Base-by-base conservation (phyloP, 2,113 vertebrate genomes). In the Syngnathoides biaculeatus region DNA sequence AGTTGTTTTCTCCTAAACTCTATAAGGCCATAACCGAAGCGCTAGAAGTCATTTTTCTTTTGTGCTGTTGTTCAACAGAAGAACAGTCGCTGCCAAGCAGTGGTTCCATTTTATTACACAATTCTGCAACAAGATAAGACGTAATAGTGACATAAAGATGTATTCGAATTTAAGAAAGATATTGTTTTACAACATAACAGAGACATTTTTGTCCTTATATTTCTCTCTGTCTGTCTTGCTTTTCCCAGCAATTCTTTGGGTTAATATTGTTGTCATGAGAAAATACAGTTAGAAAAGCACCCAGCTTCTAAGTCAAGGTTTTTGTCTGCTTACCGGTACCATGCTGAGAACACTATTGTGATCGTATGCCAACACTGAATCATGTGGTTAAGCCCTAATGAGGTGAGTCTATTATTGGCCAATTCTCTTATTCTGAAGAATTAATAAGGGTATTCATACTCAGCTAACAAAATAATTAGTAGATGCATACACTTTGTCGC, bases 391-490 rank as follows among this genome's bases (percentile, higher is more conserved):
- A 15, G 19, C 42, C 52, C 53, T 65, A 64, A 74, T 61, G 57
- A 76, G 47, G 64, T 63, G 26, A 68, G 61, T 52, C 30, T 35
- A 15, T 79, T 56, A 48, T 19, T 17, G 38, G 22, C 2, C 22
- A 20, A 64, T 76, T 6, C 20, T 43, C 68, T 30, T 7, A 45
- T 60, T 61, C 38, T 24, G 27, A 60, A 19, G 0, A 68, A 45
- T 77, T 73, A 78, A 74, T 77, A 42, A 26, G 56, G 26, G 24
- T 45, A 14, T 79, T 80, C 14, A 71, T 30, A 58, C 2, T 3
- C 24, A 68, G 27, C 13, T 27, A 48, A 67, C 56, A 19, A 61
- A 42, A 56, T 64, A 55, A 83, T 76, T 68, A 76, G 52, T 27
- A 15, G 68, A 69, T 19, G 70, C 64, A 67, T 10, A 64, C 12